Conservation (phyloP, 2,888 invertebrate species). For the Orthosia incerta region DNA sequence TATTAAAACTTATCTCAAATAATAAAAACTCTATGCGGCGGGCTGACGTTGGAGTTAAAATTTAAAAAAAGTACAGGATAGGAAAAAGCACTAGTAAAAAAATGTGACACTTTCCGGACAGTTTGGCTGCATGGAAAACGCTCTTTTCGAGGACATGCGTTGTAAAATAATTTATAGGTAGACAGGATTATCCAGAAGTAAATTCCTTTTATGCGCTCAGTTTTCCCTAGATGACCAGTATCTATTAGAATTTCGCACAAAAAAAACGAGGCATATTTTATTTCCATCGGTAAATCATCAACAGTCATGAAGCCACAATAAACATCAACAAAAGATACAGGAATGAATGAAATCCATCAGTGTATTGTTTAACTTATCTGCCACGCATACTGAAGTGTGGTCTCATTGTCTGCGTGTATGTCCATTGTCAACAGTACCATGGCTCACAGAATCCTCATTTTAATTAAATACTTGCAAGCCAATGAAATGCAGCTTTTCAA, state of each 20-base stretch:
- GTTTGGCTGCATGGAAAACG: too few species aligned
- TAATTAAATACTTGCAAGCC: slow-evolving; percentile 28
- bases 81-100: too few species aligned
- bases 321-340: background rate
- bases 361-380: slow-evolving; percentile 32
- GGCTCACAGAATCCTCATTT: slow-evolving; percentile 28
- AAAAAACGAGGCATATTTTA: background rate
- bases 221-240: too few species aligned
- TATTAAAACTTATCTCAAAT: too few species aligned
- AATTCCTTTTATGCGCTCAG: background rate
- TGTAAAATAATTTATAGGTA: background rate
- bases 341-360: slow-evolving; percentile 1
- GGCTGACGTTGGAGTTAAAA: too few species aligned
- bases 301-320: background rate
- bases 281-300: background rate
- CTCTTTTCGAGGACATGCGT: too few species aligned
- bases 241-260: background rate
- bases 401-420: slow-evolving; percentile 20
- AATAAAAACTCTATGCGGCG: too few species aligned
- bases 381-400: background rate
- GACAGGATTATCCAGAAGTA: background rate
- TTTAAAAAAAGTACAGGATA: too few species aligned
- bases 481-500: slow-evolving; percentile 18
- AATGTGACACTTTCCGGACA: too few species aligned
- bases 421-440: slow-evolving; percentile 12